phyloP scores from a whole-genome alignment of 2,113 vertebrate genomes.

The Corapipo altera region DNA sequence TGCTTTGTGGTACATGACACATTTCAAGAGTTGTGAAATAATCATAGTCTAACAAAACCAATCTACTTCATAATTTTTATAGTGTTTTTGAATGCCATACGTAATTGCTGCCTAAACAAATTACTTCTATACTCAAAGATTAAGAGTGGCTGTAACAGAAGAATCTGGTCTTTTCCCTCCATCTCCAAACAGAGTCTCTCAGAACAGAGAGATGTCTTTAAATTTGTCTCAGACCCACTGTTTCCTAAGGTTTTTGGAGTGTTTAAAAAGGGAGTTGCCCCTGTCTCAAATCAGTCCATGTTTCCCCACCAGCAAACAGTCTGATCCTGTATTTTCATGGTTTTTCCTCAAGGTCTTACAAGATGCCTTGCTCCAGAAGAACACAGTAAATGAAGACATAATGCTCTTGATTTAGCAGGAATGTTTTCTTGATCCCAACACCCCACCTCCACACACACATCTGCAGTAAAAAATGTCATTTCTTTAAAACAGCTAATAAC shows the following conservation, averaged over 20 bases:
- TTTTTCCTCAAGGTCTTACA: neutral
- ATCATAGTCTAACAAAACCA: conserved; percentile 8
- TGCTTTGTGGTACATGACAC: neutral
- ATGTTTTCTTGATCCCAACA: neutral
- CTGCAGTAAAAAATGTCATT: neutral
- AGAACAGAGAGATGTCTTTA: neutral
- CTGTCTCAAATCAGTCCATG: neutral
- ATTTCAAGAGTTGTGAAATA: neutral
- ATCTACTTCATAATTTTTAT: neutral
- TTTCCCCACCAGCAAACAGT: neutral
- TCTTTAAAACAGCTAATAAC: neutral
- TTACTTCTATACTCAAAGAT: neutral
- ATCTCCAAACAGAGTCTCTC: neutral
- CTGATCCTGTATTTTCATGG: neutral
- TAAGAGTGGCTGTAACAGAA: neutral
- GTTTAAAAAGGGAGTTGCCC: neutral
- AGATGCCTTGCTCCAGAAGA: neutral
- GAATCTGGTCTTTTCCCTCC: neutral
- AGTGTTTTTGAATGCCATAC: neutral
- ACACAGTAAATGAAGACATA: neutral
- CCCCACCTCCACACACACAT: neutral
- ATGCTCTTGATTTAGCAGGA: neutral
- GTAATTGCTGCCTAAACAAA: neutral
- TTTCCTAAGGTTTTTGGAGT: neutral
- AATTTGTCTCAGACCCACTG: neutral